Evolutionary conservation across 2,888 invertebrate species (phyloP).

Genomic region (Nezara viridula): DNA sequence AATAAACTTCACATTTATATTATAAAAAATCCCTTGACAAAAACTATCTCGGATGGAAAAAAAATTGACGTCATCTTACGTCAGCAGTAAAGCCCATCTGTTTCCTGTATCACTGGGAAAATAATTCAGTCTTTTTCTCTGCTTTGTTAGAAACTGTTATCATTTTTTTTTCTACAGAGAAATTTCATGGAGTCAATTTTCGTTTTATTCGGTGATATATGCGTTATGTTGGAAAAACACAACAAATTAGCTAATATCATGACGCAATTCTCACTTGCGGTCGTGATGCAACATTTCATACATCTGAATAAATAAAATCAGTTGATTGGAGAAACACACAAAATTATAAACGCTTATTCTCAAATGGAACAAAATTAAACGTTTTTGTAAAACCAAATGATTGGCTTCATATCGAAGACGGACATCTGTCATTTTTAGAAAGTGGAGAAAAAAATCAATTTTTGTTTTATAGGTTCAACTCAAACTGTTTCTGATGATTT

Average conservation of each 20-base stretch:
- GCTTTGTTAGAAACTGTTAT: neutral
- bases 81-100: conserved; percentile 12
- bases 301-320: neutral
- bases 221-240: neutral
- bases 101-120: conserved; percentile 1
- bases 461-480: too few species aligned
- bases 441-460: too few species aligned
- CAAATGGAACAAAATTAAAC: neutral
- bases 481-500: too few species aligned
- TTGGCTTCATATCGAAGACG: too few species aligned
- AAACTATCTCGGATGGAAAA: neutral
- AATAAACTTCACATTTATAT: neutral
- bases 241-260: neutral
- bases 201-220: neutral
- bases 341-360: neutral
- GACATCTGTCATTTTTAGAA: too few species aligned
- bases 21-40: neutral
- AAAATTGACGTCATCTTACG: neutral
- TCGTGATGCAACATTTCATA: neutral
- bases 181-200: neutral
- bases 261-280: neutral
- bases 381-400: neutral
- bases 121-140: neutral
- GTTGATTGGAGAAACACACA: neutral
- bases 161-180: neutral